phyloP scores from a whole-genome alignment of 2,797 vertebrate genomes.

The Spinus olivaceus region DNA sequence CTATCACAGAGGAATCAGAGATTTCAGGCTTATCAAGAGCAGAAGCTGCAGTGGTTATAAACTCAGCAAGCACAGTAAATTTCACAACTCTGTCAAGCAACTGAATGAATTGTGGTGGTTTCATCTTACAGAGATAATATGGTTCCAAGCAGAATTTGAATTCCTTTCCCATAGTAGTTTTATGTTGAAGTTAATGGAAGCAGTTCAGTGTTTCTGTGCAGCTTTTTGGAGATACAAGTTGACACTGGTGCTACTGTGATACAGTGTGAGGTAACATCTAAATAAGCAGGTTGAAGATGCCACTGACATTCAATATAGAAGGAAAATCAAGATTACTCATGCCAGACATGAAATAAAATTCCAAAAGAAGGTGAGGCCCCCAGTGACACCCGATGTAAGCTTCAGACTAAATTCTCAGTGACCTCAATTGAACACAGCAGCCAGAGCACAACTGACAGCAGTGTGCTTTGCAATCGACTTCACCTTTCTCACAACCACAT shows the following conservation, averaged over 20 bases:
- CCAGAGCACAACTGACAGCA: neutral
- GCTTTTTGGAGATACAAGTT: neutral
- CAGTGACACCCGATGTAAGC: neutral
- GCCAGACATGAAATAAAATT: neutral
- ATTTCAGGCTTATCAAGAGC: neutral
- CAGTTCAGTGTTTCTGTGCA: neutral
- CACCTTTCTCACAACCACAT: neutral
- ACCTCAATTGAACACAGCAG: neutral
- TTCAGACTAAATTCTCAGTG: neutral
- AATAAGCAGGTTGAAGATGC: neutral
- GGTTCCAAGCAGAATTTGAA: neutral
- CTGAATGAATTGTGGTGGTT: neutral
- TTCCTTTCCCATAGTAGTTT: neutral
- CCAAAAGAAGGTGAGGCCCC: neutral
- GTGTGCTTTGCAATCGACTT: neutral
- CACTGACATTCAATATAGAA: accelerated
- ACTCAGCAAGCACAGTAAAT: neutral
- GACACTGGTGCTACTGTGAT: neutral
- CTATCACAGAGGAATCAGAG: neutral
- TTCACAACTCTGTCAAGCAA: neutral
- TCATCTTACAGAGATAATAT: neutral
- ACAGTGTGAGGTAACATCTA: neutral
- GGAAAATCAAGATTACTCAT: neutral
- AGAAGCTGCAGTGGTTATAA: neutral
- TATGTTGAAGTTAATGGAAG: neutral